These are phyloP conservation scores for Heliconius cydno DNA, from an alignment of 2,888 invertebrate genomes.

Conservation along the genomic window DNA sequence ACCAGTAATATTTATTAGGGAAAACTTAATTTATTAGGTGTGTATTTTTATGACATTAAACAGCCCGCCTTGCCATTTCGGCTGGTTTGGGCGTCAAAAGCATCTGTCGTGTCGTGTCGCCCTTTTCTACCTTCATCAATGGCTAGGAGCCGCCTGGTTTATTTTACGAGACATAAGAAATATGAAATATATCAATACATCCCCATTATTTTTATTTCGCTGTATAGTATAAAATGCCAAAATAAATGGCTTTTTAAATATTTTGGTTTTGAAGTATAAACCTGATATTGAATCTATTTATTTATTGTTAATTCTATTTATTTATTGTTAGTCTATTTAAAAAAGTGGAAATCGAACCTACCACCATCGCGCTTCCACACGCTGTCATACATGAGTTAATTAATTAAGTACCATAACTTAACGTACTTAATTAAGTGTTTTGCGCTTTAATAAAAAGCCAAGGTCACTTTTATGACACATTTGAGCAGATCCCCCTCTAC, in stretches of 20 bases:
- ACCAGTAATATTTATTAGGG: too few relatives aligned
- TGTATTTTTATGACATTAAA: background rate
- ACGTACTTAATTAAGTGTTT: conserved; percentile 8
- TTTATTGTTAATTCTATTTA: too few relatives aligned
- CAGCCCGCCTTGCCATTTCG: background rate
- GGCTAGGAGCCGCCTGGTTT: background rate
- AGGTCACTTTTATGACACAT: conserved; percentile 9
- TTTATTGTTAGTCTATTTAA: too few relatives aligned
- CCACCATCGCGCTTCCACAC: background rate
- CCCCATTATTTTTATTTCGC: background rate
- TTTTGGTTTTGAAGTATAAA: background rate
- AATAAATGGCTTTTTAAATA: background rate
- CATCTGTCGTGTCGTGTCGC: background rate
- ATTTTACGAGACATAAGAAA: background rate
- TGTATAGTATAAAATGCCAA: background rate
- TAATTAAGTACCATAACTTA: background rate
- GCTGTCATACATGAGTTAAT: background rate
- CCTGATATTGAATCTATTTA: too few relatives aligned
- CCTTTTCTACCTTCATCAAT: background rate
- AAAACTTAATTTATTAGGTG: background rate
- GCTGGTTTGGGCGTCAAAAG: background rate
- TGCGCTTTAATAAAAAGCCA: conserved; percentile 5
- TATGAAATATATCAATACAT: conserved; percentile 1
- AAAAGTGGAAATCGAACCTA: background rate
- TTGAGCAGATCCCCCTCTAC: background rate